phyloP scores from a whole-genome alignment of 2,888 invertebrate species.

The Pyrgus malvae region DNA sequence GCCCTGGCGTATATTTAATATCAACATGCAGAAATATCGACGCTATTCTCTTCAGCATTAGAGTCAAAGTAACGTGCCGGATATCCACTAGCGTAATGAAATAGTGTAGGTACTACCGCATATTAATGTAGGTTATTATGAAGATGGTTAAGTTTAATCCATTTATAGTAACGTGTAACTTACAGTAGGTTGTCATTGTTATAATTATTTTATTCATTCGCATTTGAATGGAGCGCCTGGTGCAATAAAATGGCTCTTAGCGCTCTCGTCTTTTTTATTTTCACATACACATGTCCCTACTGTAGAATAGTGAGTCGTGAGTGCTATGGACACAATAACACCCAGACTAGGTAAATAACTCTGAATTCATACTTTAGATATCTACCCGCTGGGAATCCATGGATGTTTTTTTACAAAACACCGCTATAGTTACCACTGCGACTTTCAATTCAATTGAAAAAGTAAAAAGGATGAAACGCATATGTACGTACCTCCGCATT shows the following conservation, averaged over 20 bases:
- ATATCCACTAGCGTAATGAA: neutral
- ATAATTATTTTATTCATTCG: conserved; percentile 10
- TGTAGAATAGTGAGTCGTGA: too few species aligned
- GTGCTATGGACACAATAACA: too few species aligned
- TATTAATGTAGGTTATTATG: conserved; percentile 1
- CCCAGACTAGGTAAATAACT: too few species aligned
- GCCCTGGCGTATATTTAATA: conserved; percentile 6
- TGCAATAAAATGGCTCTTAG: neutral
- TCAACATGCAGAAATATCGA: neutral
- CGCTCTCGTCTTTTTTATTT: too few species aligned
- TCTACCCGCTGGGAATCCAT: too few species aligned
- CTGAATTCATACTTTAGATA: too few species aligned
- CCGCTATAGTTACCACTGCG: too few species aligned
- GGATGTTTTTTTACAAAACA: too few species aligned
- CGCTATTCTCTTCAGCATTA: neutral
- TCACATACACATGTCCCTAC: too few species aligned
- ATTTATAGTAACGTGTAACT: neutral
- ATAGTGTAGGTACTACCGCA: neutral
- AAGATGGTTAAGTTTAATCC: conserved; percentile 2
- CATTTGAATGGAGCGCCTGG: neutral
- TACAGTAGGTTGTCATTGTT: neutral
- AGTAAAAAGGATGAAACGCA: too few species aligned
- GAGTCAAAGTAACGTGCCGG: neutral
- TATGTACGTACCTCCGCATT: too few species aligned
- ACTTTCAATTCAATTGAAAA: too few species aligned